phyloP scores from a whole-genome alignment of 2,888 invertebrate genomes.

The Acronicta alni region DNA sequence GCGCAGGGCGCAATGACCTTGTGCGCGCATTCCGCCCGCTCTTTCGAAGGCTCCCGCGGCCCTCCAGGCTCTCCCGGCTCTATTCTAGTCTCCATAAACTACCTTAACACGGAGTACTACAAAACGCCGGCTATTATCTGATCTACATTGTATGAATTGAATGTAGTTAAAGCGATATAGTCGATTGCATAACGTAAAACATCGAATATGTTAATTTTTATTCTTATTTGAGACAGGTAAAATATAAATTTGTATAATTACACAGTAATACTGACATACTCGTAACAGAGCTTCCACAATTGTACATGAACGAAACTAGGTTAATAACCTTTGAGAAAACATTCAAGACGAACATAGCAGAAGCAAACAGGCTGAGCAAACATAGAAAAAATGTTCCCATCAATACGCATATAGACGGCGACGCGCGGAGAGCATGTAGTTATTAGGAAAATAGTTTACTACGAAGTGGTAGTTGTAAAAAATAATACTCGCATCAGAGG shows the following conservation, averaged over 20 bases:
- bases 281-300: slow-evolving; percentile 43
- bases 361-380: slow-evolving; percentile 74
- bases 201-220: slow-evolving; percentile 29
- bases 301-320: slow-evolving; percentile 73
- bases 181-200: slow-evolving; percentile 33
- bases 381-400: slow-evolving; percentile 62
- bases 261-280: slow-evolving; percentile 38
- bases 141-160: slow-evolving; percentile 63
- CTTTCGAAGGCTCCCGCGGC: slow-evolving; percentile 79
- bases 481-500: slow-evolving; percentile 16
- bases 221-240: slow-evolving; percentile 19
- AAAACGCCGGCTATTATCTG: slow-evolving; percentile 59
- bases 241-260: slow-evolving; percentile 21
- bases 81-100: slow-evolving; percentile 75
- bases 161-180: slow-evolving; percentile 56
- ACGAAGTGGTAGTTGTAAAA: slow-evolving; percentile 30
- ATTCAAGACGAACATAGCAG: slow-evolving; percentile 64
- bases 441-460: slow-evolving; percentile 46
- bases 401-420: slow-evolving; percentile 47
- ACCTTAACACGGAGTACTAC: slow-evolving; percentile 57
- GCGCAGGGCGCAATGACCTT: slow-evolving; percentile 89
- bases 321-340: slow-evolving; percentile 80
- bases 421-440: slow-evolving; percentile 24
- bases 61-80: slow-evolving; percentile 72
- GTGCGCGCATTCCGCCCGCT: slow-evolving; percentile 86